phyloP scores from a whole-genome alignment of 2,113 vertebrate species.

The Rhinolophus ferrumequinum region DNA sequence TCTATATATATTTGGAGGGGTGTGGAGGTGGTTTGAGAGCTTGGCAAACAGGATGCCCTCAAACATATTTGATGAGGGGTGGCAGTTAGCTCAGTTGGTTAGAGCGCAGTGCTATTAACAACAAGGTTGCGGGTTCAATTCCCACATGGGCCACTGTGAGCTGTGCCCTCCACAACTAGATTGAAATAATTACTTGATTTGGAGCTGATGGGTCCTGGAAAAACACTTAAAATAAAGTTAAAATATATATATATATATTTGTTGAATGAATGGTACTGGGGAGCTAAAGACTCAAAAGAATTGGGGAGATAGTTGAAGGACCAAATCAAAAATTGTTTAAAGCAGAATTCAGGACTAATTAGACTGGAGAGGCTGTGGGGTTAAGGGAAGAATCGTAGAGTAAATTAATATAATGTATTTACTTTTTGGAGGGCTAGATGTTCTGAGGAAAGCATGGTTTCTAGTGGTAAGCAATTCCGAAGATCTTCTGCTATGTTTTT shows the following conservation, averaged over 20 bases:
- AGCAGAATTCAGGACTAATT: conserved; percentile 20
- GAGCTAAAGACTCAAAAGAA: conserved; percentile 26
- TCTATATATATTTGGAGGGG: too few relatives aligned
- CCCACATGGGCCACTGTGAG: too few relatives aligned
- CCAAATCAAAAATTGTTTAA: background rate
- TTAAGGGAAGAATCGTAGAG: background rate
- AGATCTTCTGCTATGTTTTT: conserved; percentile 93
- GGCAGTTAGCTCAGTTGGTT: too few relatives aligned
- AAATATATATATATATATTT: background rate
- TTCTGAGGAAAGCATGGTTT: conserved; percentile 91
- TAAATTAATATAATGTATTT: conserved; percentile 66
- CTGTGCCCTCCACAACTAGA: too few relatives aligned
- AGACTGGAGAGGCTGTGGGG: background rate
- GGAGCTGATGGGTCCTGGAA: too few relatives aligned
- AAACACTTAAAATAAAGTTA: too few relatives aligned
- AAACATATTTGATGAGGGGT: background rate
- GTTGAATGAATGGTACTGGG: background rate
- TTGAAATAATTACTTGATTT: too few relatives aligned
- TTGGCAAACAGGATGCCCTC: background rate
- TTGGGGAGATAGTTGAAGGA: background rate
- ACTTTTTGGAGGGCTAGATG: conserved; percentile 87
- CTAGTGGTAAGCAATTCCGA: conserved; percentile 86
- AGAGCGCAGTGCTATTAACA: too few relatives aligned
- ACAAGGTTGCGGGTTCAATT: too few relatives aligned
- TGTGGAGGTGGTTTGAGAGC: background rate